Percentiles rank a stretch among this genome's conserved stretches.
phyloP scores from a whole-genome alignment of 2,888 invertebrate species.

The Drosophila siamana region DNA sequence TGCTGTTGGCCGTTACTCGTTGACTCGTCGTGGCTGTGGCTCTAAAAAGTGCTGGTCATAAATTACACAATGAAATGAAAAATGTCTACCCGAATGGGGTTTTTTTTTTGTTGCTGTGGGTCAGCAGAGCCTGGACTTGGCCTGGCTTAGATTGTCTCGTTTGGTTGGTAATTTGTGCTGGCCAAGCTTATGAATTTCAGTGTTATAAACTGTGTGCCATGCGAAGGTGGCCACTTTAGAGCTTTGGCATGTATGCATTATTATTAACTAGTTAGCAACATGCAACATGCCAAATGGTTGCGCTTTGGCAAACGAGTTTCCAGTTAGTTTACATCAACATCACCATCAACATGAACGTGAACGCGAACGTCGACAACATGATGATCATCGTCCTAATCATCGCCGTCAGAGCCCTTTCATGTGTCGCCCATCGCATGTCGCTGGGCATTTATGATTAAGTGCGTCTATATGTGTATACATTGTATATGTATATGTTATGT shows the following conservation, averaged over 20 bases:
- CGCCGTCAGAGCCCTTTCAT: conserved; percentile 16
- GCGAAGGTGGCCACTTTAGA: conserved; percentile 58
- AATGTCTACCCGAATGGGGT: conserved; percentile 51
- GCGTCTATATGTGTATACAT: conserved; percentile 39
- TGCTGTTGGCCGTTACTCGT: conserved; percentile 47
- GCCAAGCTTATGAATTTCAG: conserved; percentile 36
- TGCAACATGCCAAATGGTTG: conserved; percentile 61
- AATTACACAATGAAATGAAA: conserved; percentile 74
- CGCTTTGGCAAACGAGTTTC: conserved; percentile 49
- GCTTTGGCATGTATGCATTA: conserved; percentile 28
- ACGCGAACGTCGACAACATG: background rate
- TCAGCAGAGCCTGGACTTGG: conserved; percentile 19
- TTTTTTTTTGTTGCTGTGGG: conserved; percentile 12
- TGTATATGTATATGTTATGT: conserved; percentile 40
- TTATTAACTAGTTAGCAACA: conserved; percentile 80
- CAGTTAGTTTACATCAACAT: conserved; percentile 36
- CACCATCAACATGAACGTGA: conserved; percentile 5
- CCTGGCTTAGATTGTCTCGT: conserved; percentile 5
- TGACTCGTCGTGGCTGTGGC: background rate
- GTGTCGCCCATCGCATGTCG: conserved; percentile 70
- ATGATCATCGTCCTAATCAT: conserved; percentile 10
- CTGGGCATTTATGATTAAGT: conserved; percentile 80
- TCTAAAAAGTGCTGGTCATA: conserved; percentile 78
- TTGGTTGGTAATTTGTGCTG: conserved; percentile 19
- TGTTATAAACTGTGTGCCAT: conserved; percentile 43